These are phyloP conservation scores for Daboia siamensis DNA, from an alignment of 2,113 vertebrate genomes.

Conservation along the genomic window DNA sequence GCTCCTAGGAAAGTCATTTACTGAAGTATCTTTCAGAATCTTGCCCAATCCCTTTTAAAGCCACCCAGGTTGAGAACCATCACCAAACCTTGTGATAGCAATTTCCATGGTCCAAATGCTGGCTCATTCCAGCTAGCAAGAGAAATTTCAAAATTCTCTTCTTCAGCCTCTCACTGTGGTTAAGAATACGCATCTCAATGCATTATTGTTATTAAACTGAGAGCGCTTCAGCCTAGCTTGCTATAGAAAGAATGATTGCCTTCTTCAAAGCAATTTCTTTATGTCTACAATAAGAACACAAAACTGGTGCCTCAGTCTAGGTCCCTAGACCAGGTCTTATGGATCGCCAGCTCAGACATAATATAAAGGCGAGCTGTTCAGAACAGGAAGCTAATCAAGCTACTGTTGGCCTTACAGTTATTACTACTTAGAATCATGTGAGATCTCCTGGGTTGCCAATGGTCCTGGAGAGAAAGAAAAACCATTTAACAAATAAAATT, in stretches of 20 bases:
- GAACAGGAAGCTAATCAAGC: background rate
- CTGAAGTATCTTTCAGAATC: background rate
- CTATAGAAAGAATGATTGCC: background rate
- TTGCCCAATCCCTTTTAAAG: background rate
- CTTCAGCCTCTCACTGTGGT: background rate
- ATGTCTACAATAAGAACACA: background rate
- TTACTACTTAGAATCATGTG: background rate
- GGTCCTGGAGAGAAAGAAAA: background rate
- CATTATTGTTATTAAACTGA: background rate
- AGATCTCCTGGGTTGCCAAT: background rate
- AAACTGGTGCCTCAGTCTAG: background rate
- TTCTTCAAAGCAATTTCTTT: background rate
- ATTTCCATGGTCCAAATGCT: background rate
- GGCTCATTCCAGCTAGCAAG: background rate
- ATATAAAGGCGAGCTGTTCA: background rate
- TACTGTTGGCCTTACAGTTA: slow-evolving; percentile 5
- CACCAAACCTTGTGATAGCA: background rate
- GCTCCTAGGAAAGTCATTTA: background rate
- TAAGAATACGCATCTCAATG: background rate
- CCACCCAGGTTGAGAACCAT: background rate
- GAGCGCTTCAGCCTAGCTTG: background rate
- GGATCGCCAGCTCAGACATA: background rate
- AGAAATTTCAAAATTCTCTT: background rate
- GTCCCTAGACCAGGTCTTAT: background rate
- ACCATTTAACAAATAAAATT: background rate